Evolutionary conservation across 1,140 invertebrate species (phyloP), one percentile per base, ranked within the genome.

Genomic region (Aphelenchoides fujianensis): DNA sequence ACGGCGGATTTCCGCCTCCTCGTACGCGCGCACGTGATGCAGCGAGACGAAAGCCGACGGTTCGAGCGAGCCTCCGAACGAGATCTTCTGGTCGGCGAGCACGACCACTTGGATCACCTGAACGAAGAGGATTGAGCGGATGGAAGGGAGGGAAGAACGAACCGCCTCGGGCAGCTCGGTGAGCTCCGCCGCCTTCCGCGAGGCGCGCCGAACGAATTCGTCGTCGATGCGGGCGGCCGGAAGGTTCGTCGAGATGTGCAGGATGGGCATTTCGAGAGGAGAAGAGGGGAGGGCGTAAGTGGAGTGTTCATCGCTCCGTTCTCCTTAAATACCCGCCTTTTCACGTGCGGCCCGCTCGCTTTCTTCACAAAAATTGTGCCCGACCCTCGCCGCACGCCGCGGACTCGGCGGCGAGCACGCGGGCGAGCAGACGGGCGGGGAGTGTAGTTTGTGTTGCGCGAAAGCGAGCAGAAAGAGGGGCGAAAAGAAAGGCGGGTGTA

Each of bases 101-200:
- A 59, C 55, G 7, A 59, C 19, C 55, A 59, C 5, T 59, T 59
- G 27, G 19, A 59, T 59, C 34, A 5, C 55, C 55, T 59, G 23
- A 5, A 59, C 12, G n/a, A n/a, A n/a, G n/a, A n/a, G n/a, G n/a
- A n/a, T n/a, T n/a, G n/a, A n/a, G n/a, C n/a, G n/a, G n/a, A n/a
- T n/a, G n/a, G n/a, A n/a, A n/a, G n/a, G n/a, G n/a, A n/a, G n/a
- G 5, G n/a, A n/a, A n/a, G n/a, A 59, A 59, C 55, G 28, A 16
- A 59, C 55, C 34, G 5, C 12, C 34, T 59, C 55, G 12, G 55
- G 55, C 34, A 27, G 55, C 5, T 59, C 19, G 7, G 55, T 59
- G 5, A 59, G 19, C 34, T 59, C 5, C 12, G 55, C 5, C 5
- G 55, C 5, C 7, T 7, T 5, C 27, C 12, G 12, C 5, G 55